Base-by-base conservation (phyloP, 2,888 invertebrate species). In the Noctua comes region DNA sequence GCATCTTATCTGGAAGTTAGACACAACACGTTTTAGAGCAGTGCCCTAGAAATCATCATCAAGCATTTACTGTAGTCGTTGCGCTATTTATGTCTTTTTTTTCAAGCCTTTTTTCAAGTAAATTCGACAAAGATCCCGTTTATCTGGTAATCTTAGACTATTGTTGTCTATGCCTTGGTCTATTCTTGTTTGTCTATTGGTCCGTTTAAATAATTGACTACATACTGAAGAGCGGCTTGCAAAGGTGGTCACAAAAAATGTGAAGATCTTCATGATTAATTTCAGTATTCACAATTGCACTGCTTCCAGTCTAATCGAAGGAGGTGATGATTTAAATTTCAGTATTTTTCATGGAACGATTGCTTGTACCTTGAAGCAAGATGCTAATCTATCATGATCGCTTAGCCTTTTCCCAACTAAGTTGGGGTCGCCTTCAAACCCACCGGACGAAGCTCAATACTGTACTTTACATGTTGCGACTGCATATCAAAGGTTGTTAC, bases 141-240 rank as follows among this genome's bases (percentile, higher is more conserved):
- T 77, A 83, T 87, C 77, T 68, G 46, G 80, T 80, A 87, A 87
- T 86, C 83, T 77, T 54, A 86, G 13, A 75, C 86, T 81, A 85
- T 88, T 86, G 86, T 85, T 68, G 84, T 79, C 36, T 36, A 36
- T 31, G 40, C 7, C 36, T 62, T 62, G 48, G 21, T 59, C 83
- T 69, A 24, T 83, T 80, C 78, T 77, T 77, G 36, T 51, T 48
- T 62, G n/a, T 82, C 59, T 83, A 59, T 66, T 77, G 48, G 31
- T 27, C n/a, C 79, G 57, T 51, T 79, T 78, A 68, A 62, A 43
- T 83, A 31, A 68, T 87, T 85, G 78, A 73, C 71, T 85, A 70
- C n/a, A n/a, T n/a, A n/a, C 5, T 13, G 70, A 64, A 73, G 78
- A 78, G 70, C 48, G 59, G 68, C 75, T 82, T 79, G 69, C 48